These are phyloP conservation scores for Rhagoletis pomonella DNA, from an alignment of 1,140 invertebrate genomes.

Conservation along the genomic window DNA sequence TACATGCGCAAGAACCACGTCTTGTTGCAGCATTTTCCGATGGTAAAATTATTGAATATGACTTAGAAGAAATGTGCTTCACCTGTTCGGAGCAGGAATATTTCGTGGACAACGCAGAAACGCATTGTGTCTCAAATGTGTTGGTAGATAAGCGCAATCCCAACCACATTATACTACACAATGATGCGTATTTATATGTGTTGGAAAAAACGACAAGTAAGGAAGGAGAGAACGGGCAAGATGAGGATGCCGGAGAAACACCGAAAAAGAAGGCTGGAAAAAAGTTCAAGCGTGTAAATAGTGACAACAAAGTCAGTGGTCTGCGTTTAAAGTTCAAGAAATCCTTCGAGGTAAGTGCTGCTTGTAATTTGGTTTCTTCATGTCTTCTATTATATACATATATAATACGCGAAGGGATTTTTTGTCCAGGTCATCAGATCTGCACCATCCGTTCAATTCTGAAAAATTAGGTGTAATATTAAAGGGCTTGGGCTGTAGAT, in stretches of 20 bases:
- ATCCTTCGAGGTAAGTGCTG: conserved; percentile 47
- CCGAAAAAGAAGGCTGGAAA: conserved; percentile 55
- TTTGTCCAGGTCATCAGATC: no score
- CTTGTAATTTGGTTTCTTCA: no score
- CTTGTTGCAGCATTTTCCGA: conserved; percentile 83
- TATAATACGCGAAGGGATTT: neutral
- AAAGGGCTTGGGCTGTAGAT: no score
- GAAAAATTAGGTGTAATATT: no score
- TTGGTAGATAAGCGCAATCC: conserved; percentile 77
- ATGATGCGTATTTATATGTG: conserved; percentile 79
- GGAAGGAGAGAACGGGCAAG: neutral
- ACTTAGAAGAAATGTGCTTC: conserved; percentile 76
- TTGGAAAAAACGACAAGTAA: conserved; percentile 71
- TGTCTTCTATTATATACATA: neutral
- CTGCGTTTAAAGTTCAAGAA: conserved; percentile 56
- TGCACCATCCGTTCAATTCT: no score
- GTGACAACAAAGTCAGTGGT: conserved; percentile 51
- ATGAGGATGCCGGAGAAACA: neutral
- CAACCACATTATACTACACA: conserved; percentile 80
- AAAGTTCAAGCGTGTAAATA: conserved; percentile 21
- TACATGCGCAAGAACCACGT: conserved; percentile 76
- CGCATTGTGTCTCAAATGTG: conserved; percentile 76
- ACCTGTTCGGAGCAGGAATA: conserved; percentile 74
- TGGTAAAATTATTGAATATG: conserved; percentile 84
- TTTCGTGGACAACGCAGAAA: conserved; percentile 58